phyloP scores from a whole-genome alignment of 92 coral and sea anemone species.

The Paramuricea clavata region DNA sequence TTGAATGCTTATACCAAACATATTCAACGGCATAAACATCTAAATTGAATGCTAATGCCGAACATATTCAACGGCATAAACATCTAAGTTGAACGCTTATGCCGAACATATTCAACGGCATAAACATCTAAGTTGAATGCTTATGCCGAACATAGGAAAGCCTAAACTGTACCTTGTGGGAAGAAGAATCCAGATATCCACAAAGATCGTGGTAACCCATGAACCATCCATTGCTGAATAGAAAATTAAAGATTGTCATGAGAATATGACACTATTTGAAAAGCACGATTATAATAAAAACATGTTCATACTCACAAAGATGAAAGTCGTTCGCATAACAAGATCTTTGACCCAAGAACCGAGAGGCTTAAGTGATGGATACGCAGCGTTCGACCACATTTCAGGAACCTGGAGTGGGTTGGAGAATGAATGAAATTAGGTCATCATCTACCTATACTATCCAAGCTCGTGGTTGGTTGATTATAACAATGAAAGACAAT shows the following conservation, averaged over 20 bases:
- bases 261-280: neutral
- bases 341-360: conserved; percentile 99
- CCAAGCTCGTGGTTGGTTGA: no score
- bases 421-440: neutral
- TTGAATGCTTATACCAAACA: no score
- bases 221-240: conserved; percentile 95
- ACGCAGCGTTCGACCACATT: conserved; percentile 98
- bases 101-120: no score
- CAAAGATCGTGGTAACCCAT: conserved; percentile 93
- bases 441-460: no score
- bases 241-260: neutral
- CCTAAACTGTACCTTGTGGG: conserved; percentile 86
- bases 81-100: no score
- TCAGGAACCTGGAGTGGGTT: conserved; percentile 82
- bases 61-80: no score
- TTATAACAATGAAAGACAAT: no score
- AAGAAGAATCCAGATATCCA: conserved; percentile 99
- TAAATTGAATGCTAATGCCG: no score
- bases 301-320: conserved; percentile 77
- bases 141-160: no score
- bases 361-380: conserved; percentile 95
- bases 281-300: neutral
- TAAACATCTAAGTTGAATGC: no score
- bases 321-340: conserved; percentile 87
- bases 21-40: no score